A percentile compares a stretch with the other conserved stretches of the same genome.
Evolutionary conservation across 2,888 invertebrate genomes (phyloP).

Genomic region (Meteorus colon): DNA sequence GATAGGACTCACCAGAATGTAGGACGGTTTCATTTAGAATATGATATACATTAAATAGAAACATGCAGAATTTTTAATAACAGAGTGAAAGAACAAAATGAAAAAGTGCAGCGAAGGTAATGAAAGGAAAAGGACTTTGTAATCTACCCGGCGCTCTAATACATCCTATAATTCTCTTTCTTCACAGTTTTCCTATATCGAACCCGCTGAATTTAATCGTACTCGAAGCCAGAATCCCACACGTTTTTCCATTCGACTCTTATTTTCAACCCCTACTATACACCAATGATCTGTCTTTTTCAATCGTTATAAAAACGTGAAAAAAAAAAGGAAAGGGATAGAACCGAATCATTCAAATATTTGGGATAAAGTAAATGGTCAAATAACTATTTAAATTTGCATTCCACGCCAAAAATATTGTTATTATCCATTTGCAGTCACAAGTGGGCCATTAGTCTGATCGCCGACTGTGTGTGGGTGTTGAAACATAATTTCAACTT

Average conservation of each 20-base stretch:
- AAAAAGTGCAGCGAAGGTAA: neutral
- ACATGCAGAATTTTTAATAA: neutral
- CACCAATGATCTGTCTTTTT: no score
- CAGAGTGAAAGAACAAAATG: neutral
- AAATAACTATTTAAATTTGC: conserved; percentile 17
- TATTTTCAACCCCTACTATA: no score
- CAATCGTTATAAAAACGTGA: neutral
- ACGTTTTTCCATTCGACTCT: no score
- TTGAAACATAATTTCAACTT: conserved; percentile 33
- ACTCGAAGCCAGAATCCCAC: no score
- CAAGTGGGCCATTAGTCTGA: conserved; percentile 2
- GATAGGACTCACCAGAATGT: neutral
- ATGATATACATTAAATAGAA: neutral
- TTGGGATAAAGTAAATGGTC: neutral
- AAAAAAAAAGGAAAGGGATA: neutral
- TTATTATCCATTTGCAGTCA: conserved; percentile 6
- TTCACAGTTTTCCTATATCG: no score
- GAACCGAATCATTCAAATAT: neutral
- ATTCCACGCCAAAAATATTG: neutral
- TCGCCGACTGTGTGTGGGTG: conserved; percentile 21
- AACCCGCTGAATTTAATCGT: no score
- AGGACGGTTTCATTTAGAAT: conserved; percentile 14
- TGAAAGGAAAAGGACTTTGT: no score
- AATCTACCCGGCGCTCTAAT: neutral
- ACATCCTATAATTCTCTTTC: no score